A percentile compares a stretch with the other conserved stretches of the same genome.
Evolutionary conservation across 2,888 invertebrate genomes (phyloP).

Genomic region (Brassicogethes aeneus): DNA sequence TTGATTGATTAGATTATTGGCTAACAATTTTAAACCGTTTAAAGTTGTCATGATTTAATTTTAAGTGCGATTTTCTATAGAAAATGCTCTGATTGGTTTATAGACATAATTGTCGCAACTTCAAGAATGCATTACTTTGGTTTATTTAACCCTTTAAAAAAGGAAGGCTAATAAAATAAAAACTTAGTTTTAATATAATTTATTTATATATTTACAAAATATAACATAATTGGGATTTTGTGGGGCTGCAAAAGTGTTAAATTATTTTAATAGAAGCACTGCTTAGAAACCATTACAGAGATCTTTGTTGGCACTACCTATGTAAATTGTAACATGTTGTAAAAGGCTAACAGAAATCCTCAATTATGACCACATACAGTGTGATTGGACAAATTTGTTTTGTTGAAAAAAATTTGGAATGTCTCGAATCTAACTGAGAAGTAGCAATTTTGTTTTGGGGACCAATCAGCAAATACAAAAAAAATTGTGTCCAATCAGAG

Average conservation of each 20-base stretch:
- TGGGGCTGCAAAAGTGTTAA: slow-evolving; percentile 4
- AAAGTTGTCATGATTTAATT: too few relatives aligned
- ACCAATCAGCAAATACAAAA: slow-evolving; percentile 21
- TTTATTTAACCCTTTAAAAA: neutral
- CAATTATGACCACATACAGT: neutral
- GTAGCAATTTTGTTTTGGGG: slow-evolving; percentile 6
- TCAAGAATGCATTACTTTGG: too few relatives aligned
- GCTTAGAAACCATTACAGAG: slow-evolving; percentile 20
- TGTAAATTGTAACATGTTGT: slow-evolving; percentile 22
- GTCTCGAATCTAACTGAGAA: neutral
- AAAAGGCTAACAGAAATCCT: neutral
- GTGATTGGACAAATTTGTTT: slow-evolving; percentile 13
- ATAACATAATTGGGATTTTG: neutral
- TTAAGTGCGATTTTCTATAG: too few relatives aligned
- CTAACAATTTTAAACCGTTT: too few relatives aligned
- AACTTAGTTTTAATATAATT: slow-evolving; percentile 5
- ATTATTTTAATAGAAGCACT: slow-evolving; percentile 6
- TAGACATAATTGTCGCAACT: too few relatives aligned
- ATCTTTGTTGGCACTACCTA: slow-evolving; percentile 33
- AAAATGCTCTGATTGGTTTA: too few relatives aligned
- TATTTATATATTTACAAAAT: slow-evolving; percentile 12
- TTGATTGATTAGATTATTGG: too few relatives aligned
- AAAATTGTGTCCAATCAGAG: slow-evolving; percentile 24
- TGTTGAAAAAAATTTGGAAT: neutral
- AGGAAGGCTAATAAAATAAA: neutral